Evolutionary conservation across 2,888 invertebrate species (phyloP).

Genomic region (Sarcophaga carnaria): DNA sequence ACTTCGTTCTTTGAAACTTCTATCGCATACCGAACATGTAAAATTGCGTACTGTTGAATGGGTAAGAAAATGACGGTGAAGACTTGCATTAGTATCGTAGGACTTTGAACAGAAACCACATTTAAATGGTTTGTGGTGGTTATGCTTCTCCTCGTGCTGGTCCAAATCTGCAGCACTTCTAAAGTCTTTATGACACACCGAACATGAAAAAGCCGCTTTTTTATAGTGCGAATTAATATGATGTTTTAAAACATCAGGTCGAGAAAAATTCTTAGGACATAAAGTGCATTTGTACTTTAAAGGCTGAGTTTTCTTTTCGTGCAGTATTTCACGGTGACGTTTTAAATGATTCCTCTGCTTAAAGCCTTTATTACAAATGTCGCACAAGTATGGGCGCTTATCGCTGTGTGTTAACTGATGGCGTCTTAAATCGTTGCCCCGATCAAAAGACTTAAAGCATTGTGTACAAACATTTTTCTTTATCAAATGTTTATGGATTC

Average conservation of each 20-base stretch:
- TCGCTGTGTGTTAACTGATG: constrained; percentile 46
- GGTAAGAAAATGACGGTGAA: constrained; percentile 29
- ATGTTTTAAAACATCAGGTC: constrained; percentile 6
- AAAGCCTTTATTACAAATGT: constrained; percentile 61
- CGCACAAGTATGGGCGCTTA: constrained; percentile 62
- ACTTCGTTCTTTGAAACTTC: constrained; percentile 19
- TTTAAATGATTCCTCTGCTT: constrained; percentile 64
- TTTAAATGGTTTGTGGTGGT: constrained; percentile 34
- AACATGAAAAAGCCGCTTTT: constrained; percentile 12
- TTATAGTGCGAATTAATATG: constrained; percentile 21
- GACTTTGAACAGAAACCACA: constrained; percentile 41
- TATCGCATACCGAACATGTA: constrained; percentile 33
- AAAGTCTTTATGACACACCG: constrained; percentile 36
- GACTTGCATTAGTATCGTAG: neutral
- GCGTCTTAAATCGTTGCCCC: constrained; percentile 33
- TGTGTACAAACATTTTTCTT: constrained; percentile 39
- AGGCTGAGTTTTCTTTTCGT: neutral
- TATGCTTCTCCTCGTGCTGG: constrained; percentile 39
- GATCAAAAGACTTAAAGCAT: constrained; percentile 51
- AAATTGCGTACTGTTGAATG: constrained; percentile 6
- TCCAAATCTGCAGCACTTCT: constrained; percentile 32
- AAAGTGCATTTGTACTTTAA: constrained; percentile 21
- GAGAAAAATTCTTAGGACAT: constrained; percentile 13
- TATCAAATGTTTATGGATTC: constrained; percentile 18
- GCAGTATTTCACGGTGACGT: constrained; percentile 54